Conservation (phyloP, 2,797 vertebrate genomes). For the Coracias cyanogaster region DNA sequence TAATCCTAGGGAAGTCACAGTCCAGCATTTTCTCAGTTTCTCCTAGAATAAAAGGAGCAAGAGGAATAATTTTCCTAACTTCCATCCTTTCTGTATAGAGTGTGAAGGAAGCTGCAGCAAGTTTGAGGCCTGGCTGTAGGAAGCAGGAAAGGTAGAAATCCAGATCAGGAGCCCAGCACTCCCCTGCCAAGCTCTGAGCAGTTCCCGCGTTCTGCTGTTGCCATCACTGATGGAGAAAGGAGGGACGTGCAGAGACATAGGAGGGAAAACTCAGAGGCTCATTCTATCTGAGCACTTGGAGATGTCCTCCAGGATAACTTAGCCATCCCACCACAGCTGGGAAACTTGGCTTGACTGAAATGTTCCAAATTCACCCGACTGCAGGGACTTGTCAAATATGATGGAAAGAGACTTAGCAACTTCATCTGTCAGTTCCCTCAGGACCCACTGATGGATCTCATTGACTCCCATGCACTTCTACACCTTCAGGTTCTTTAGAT, state of each 20-base stretch:
- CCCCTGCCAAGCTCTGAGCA: background rate
- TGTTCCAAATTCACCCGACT: background rate
- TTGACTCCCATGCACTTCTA: too few relatives aligned
- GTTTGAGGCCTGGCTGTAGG: background rate
- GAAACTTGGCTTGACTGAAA: conserved; percentile 4
- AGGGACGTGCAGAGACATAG: background rate
- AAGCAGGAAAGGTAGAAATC: background rate
- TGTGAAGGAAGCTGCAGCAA: background rate
- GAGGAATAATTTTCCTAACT: background rate
- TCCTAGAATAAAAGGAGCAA: background rate
- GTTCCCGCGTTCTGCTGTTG: background rate
- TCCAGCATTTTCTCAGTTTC: background rate
- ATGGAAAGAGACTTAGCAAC: too few relatives aligned
- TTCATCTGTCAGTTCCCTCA: too few relatives aligned
- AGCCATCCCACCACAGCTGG: background rate
- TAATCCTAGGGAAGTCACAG: background rate
- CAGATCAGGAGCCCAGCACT: background rate
- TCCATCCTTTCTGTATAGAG: background rate
- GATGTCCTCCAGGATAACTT: background rate
- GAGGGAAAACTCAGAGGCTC: background rate
- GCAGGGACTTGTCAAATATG: too few relatives aligned
- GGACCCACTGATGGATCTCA: too few relatives aligned
- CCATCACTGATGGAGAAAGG: background rate
- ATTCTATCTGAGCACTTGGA: background rate
- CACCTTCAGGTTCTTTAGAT: too few relatives aligned